Evolutionary conservation across 2,888 invertebrate species (phyloP), one percentile per base, ranked within the genome.

Genomic region (Choreutis nemorana): DNA sequence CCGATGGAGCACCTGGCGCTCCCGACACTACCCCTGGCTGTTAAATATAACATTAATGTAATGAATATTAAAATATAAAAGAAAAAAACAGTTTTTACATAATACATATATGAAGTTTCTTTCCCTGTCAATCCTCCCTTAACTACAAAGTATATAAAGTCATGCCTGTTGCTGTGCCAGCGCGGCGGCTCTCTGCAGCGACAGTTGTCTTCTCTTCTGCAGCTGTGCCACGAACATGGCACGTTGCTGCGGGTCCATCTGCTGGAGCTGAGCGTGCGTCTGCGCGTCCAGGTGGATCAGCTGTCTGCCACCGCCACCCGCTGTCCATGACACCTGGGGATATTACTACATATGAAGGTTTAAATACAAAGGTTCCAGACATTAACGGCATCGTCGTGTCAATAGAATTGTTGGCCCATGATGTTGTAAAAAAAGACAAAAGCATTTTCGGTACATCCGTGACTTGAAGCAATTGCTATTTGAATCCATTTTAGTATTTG

Each of bases 221-320:
- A 91, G 67, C 55, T 89, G 89, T 7, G 89, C 86, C 3, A 91
- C 88, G 42, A 91, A 91, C 58, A 90, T 82, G 1, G 90, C 88
- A 22, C 90, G 81, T 48, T 91, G 90, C 37, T 89, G 85, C 0
- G 90, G 89, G 48, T 90, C 89, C 84, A 89, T 82, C 47, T 90
- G 90, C 51, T 91, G 90, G 25, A 91, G 67, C 44, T 91, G 90
- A 7, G 90, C 90, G 53, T 91, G 91, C 1, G 91, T 90, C 45
- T 90, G 89, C 1, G 90, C 89, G 44, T 92, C 91, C 42, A 92
- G 62, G 42, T 91, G 91, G 34, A 92, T 92, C 32, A 89, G 77
- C 50, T 91, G 90, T 1, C 88, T 72, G 0, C 73, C 79, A 3
- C 79, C 79, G 3, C 70, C 71, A 2, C 70, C 72, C 2, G 72